phyloP scores from a whole-genome alignment of 2,113 vertebrate species.

The Penelope pileata region DNA sequence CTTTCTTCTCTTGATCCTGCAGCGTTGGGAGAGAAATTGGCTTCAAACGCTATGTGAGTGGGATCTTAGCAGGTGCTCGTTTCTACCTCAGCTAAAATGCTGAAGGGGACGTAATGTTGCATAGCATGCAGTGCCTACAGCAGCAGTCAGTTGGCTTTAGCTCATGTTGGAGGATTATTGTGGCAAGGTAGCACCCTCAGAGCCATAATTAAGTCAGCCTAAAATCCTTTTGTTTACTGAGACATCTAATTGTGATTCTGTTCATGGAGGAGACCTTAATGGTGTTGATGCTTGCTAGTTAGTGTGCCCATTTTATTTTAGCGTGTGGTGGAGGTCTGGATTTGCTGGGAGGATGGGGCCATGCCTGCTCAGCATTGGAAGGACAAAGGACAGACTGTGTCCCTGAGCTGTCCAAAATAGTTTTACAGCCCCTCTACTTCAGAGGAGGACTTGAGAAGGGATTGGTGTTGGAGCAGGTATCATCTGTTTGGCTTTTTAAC shows the following conservation, averaged over 20 bases:
- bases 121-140: background rate
- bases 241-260: slow-evolving; percentile 14
- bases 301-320: background rate
- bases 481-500: background rate
- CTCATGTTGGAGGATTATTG: background rate
- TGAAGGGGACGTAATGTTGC: background rate
- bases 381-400: background rate
- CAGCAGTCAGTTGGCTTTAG: background rate
- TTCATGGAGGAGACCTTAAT: background rate
- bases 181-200: background rate
- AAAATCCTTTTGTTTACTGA: slow-evolving; percentile 53
- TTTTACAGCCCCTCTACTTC: background rate
- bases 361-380: background rate
- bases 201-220: slow-evolving; percentile 39
- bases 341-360: background rate
- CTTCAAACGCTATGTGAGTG: background rate
- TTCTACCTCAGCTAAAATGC: background rate
- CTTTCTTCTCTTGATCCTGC: background rate
- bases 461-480: background rate
- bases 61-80: background rate
- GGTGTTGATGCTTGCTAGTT: background rate
- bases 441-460: background rate
- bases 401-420: background rate
- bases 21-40: background rate
- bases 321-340: background rate